Base-by-base conservation (phyloP, 1,140 invertebrate genomes). In the Camponotus floridanus region DNA sequence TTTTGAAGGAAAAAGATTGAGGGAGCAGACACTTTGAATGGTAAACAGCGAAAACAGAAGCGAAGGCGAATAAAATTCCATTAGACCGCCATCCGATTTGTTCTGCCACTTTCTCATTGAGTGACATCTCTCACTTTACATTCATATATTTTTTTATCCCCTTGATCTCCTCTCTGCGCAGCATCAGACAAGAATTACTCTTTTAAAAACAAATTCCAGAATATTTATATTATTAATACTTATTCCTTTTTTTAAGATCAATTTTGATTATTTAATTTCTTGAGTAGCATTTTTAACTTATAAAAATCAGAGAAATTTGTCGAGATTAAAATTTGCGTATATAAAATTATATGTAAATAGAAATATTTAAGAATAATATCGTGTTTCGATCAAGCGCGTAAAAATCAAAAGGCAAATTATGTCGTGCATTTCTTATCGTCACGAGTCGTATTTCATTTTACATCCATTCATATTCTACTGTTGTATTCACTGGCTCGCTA, bases 401-500 rank as follows among this genome's bases (percentile, higher is more conserved):
- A 45, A 21, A 78, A 68, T 13, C 45, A 51, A 33, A 68, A 26
- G 45, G 33, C 48, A 71, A 70, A 57, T 80, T 74, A 61, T 42
- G 4, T 74, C 18, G n/a, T 18, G 39, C 61, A 45, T 62, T 83
- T 74, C 61, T 73, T 48, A 61, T 45, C 36, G 26, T 48, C 45
- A 83, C 39, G 59, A 61, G 26, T 31, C 51, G 42, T 61, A 39
- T 81, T 74, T 83, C 55, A 21, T 83, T 36, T 55, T 39, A 48
- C 79, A 42, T 1, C 42, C 57, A 36, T 21, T 73, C 13, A 26
- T 74, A 74, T 80, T 59, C 68, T 51, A 15, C 51, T 39, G 57
- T 36, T 88, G 70, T 74, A 81, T 64, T 65, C 65, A 65, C 71
- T 48, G 51, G 74, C 73, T 86, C 79, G 88, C 83, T 81, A 83